Percentiles rank a stretch among this genome's conserved stretches.
phyloP scores from a whole-genome alignment of 2,888 invertebrate species.

The Malthinus seriepunctatus region DNA sequence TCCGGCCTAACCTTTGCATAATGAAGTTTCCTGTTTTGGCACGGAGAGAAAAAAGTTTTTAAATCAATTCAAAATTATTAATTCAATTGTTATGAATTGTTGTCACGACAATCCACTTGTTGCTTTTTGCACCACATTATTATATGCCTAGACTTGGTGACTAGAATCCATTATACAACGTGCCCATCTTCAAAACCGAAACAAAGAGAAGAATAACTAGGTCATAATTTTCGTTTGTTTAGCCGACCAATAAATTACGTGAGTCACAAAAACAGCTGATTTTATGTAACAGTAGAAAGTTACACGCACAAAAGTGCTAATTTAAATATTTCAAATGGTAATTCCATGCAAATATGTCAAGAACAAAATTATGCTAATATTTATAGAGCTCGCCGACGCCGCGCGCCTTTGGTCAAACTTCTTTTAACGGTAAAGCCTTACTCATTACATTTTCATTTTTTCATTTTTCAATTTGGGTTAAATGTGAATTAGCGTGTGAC shows the following conservation, averaged over 20 bases:
- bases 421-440: not conserved
- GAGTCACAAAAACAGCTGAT: constrained; percentile 8
- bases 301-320: constrained; percentile 4
- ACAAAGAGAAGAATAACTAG: not conserved
- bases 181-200: not conserved
- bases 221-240: not conserved
- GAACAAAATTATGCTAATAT: constrained; percentile 2
- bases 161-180: not conserved
- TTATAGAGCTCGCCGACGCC: not conserved
- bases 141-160: not conserved
- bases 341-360: constrained; percentile 3
- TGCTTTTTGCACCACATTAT: not conserved
- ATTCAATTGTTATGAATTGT: not conserved
- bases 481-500: constrained; percentile 16
- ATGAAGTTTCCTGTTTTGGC: no score
- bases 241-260: not conserved
- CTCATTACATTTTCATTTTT: constrained; percentile 3
- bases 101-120: constrained; percentile 2
- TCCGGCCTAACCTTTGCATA: no score
- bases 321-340: constrained; percentile 2
- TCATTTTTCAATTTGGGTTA: constrained; percentile 10
- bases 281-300: constrained; percentile 11
- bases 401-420: not conserved
- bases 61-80: no score
- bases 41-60: no score